A percentile compares a stretch with the other conserved stretches of the same genome.
These are phyloP conservation scores for Isichthys henryi DNA, from an alignment of 2,113 vertebrate genomes.

Conservation along the genomic window DNA sequence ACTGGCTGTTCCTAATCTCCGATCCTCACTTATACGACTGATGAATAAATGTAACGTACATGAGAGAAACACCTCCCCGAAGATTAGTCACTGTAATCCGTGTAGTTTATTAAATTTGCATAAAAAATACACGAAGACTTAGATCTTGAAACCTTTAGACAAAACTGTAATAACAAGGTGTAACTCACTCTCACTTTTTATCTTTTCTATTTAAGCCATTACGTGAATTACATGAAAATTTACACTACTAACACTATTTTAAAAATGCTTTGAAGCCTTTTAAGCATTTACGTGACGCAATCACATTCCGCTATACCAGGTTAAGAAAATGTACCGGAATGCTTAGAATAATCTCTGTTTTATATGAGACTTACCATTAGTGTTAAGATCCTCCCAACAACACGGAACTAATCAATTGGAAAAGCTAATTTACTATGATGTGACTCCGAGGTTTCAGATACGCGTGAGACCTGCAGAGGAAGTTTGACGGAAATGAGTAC, in stretches of 20 bases:
- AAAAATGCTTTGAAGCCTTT: not conserved
- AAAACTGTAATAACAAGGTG: not conserved
- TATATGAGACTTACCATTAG: not conserved
- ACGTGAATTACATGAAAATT: not conserved
- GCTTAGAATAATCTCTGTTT: not conserved
- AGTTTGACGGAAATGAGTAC: not conserved
- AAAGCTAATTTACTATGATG: not conserved
- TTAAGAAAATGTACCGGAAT: not conserved
- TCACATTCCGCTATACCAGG: not conserved
- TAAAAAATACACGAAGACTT: not conserved
- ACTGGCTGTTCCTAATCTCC: not conserved
- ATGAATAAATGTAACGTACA: not conserved
- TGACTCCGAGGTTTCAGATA: not conserved
- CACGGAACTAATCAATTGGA: not conserved
- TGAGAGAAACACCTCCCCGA: not conserved
- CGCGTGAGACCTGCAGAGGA: not conserved
- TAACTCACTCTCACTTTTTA: not conserved
- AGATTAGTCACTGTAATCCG: not conserved
- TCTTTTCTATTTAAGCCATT: not conserved
- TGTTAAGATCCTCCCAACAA: not conserved
- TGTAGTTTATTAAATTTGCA: not conserved
- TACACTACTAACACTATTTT: not conserved
- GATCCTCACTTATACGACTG: not conserved
- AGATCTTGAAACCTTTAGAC: not conserved
- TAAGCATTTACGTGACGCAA: not conserved